Percentiles rank a stretch among this genome's conserved stretches.
Conservation (phyloP, 2,888 invertebrate species). For the Hypercompe scribonia region DNA sequence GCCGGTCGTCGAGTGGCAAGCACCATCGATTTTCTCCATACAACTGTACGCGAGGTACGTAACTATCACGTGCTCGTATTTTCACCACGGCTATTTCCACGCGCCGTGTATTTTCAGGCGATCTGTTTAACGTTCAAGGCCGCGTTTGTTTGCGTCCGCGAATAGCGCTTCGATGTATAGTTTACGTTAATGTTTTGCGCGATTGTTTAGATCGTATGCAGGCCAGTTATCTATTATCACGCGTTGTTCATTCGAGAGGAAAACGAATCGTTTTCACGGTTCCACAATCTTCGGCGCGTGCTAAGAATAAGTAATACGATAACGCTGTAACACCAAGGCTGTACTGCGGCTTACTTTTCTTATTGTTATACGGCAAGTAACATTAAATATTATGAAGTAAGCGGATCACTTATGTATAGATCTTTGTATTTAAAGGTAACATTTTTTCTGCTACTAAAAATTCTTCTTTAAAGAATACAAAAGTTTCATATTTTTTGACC, state of each 20-base stretch:
- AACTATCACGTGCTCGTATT: slow-evolving; percentile 83
- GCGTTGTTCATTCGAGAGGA: slow-evolving; percentile 59
- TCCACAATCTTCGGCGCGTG: slow-evolving; percentile 66
- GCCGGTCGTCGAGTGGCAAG: slow-evolving; percentile 85
- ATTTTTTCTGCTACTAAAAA: slow-evolving; percentile 16
- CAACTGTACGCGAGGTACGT: slow-evolving; percentile 82
- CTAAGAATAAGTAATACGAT: slow-evolving; percentile 72
- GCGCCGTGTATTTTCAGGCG: slow-evolving; percentile 82
- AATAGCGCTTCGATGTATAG: slow-evolving; percentile 62
- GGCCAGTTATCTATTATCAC: slow-evolving; percentile 61
- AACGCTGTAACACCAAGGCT: slow-evolving; percentile 61
- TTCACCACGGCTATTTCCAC: slow-evolving; percentile 83
- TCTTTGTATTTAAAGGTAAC: slow-evolving; percentile 34
- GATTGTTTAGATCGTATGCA: slow-evolving; percentile 63
- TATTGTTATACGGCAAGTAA: slow-evolving; percentile 39
- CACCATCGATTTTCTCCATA: slow-evolving; percentile 85
- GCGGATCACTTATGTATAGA: slow-evolving; percentile 42
- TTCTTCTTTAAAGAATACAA: slow-evolving; percentile 15
- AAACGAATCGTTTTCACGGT: slow-evolving; percentile 77
- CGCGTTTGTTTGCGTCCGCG: slow-evolving; percentile 80
- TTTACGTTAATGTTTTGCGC: slow-evolving; percentile 68
- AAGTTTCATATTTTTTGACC: slow-evolving; percentile 34
- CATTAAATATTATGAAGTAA: slow-evolving; percentile 29
- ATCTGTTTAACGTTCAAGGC: slow-evolving; percentile 84
- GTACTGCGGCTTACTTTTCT: slow-evolving; percentile 53